Evolutionary conservation across 2,888 invertebrate species (phyloP), one percentile per base, ranked within the genome.

Genomic region (Ormyrus pomaceus): DNA sequence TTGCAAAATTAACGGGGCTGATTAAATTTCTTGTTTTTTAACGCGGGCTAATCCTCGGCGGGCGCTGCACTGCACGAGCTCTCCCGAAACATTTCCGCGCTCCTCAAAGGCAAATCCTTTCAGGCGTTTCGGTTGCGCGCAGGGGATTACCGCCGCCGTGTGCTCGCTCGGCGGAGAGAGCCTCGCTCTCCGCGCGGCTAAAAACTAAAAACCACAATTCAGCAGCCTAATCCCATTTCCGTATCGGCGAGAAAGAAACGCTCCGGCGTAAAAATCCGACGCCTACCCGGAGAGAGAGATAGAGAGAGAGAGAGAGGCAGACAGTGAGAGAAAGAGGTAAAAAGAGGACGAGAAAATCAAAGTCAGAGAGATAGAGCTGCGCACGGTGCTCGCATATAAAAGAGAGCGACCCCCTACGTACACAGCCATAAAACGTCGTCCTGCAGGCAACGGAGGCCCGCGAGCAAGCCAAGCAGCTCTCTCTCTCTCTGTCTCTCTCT

Each of bases 251-350:
- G 68, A 68, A 70, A 58, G 68, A 58, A 70, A 65, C 55, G 76
- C 76, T 72, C 56, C 72, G 80, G 76, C 76, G 72, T 62, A 62
- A 66, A 80, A 80, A 80, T 71, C 76, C 64, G 19, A 48, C 10
- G 62, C 55, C 3, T 56, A 48, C 62, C 11, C 51, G 45, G 13
- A 10, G 7, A 5, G 46, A 74, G 48, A 70, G 45, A 50, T 45
- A 50, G 68, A 53, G 62, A 61, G 55, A 19, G 11, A 53, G 9
- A 48, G 11, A 0, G 19, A 11, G 46, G 11, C 45, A 65, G 10
- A 7, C 19, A 13, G 53, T 11, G 51, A 46, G 55, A 58, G 53
- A n/a, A 19, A 65, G 19, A 19, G 19, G 19, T 19, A 19, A 19
- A 19, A 19, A 19, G 19, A 19, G 19, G 19, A 19, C 19, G 62